Conservation (phyloP, 2,113 vertebrate species). For the Picathartes gymnocephalus region DNA sequence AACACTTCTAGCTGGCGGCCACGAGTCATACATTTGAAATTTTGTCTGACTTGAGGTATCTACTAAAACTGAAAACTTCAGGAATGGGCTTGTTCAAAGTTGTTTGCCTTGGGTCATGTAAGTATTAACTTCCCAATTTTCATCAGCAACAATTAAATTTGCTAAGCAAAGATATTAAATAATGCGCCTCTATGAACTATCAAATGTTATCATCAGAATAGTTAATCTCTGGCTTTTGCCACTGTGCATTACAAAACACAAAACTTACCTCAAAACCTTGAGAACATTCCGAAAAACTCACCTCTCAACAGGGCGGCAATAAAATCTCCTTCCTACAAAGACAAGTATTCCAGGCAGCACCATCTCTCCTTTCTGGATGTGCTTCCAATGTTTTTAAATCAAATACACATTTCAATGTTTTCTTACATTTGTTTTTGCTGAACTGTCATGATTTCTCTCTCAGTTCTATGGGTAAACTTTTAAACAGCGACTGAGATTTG, state of each 20-base stretch:
- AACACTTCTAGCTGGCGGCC: not conserved
- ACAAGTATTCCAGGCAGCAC: not conserved
- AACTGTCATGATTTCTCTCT: not conserved
- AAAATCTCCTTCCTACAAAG: not conserved
- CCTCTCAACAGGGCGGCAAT: not conserved
- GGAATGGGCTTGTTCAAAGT: constrained; percentile 5
- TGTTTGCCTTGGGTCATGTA: not conserved
- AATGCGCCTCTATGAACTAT: not conserved
- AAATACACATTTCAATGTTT: not conserved
- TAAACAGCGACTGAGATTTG: not conserved
- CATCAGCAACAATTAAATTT: not conserved
- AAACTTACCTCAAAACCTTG: not conserved
- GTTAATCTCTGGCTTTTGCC: not conserved
- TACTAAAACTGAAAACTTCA: constrained; percentile 8
- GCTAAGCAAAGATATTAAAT: not conserved
- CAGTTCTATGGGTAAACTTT: not conserved
- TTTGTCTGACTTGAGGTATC: not conserved
- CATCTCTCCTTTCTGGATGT: not conserved
- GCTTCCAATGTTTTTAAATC: not conserved
- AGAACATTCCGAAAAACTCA: not conserved
- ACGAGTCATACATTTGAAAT: not conserved
- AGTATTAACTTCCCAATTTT: not conserved
- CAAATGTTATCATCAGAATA: not conserved
- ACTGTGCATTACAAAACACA: not conserved
- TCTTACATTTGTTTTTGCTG: not conserved